Base-by-base conservation (phyloP, 2,888 invertebrate genomes). In the Shargacucullia verbasci region DNA sequence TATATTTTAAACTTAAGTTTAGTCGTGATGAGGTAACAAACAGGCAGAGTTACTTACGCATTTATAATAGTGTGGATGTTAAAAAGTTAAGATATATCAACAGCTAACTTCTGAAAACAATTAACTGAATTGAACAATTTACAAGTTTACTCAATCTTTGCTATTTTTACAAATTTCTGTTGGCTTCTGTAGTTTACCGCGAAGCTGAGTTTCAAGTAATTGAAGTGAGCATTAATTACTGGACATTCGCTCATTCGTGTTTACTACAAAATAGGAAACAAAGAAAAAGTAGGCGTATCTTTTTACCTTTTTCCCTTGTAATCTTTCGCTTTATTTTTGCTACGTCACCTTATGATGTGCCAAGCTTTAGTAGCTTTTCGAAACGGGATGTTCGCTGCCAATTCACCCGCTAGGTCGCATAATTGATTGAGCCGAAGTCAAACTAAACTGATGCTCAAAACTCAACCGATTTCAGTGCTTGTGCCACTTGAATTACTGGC, bases 141-240 rank as follows among this genome's bases (percentile, higher is more conserved):
- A n/a, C n/a, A n/a, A n/a, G n/a, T n/a, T n/a, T n/a, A n/a, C n/a
- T n/a, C n/a, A n/a, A n/a, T n/a, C n/a, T n/a, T n/a, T n/a, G n/a
- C n/a, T n/a, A n/a, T n/a, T n/a, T n/a, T n/a, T n/a, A n/a, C n/a
- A n/a, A n/a, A n/a, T 78, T 78, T 70, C 66, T 69, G 62, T 69
- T 4, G 20, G 20, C 20, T 20, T 20, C 2, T 20, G 20, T 20
- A 20, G 20, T 20, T 20, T 20, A 85, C 85, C 81, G 83, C 82
- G 81, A 83, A 84, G 82, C 79, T 80, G 78, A n/a, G n/a, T 83
- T 80, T 70, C 73, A 77, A 78, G 82, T 83, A 84, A 86, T 85
- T 84, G 82, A 71, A 73, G 78, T 76, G 65, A 75, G 77, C 74
- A 67, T 75, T 83, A 84, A 86, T 86, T 85, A 83, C 73, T 80